Evolutionary conservation across 2,797 vertebrate species (phyloP).

Genomic region (Coregonus sp.): DNA sequence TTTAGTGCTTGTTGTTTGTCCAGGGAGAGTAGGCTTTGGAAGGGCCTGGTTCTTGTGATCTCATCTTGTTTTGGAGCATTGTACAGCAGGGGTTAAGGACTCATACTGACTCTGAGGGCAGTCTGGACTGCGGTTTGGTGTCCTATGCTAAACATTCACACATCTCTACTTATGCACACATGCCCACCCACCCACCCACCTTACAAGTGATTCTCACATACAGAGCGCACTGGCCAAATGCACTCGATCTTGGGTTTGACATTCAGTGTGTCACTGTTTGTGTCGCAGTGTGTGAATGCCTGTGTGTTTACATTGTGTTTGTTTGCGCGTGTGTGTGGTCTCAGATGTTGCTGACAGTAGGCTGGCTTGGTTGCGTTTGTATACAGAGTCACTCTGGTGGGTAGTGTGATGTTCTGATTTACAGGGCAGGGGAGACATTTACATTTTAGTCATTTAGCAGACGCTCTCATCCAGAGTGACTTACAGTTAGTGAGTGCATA

Average conservation of each 20-base stretch:
- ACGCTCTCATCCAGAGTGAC: too few relatives aligned
- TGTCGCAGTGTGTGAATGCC: background rate
- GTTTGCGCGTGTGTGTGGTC: too few relatives aligned
- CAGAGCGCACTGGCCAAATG: background rate
- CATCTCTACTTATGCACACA: background rate
- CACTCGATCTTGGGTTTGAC: too few relatives aligned
- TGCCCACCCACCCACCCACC: constrained; percentile 6
- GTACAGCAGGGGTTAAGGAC: background rate
- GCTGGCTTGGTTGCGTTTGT: background rate
- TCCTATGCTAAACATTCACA: background rate
- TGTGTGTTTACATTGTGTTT: too few relatives aligned
- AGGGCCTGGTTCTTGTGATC: background rate
- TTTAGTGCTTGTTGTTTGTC: background rate
- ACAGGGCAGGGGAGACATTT: background rate
- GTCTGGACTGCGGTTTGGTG: background rate
- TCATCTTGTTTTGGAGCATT: background rate
- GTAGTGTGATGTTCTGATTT: background rate
- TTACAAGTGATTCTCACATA: background rate
- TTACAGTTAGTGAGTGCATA: too few relatives aligned
- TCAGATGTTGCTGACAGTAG: background rate
- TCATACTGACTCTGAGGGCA: background rate
- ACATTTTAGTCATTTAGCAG: too few relatives aligned
- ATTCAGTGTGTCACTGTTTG: background rate
- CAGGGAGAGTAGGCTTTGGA: background rate
- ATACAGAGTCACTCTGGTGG: background rate